Conservation (phyloP, 1,140 invertebrate genomes). For the Atta colombica region DNA sequence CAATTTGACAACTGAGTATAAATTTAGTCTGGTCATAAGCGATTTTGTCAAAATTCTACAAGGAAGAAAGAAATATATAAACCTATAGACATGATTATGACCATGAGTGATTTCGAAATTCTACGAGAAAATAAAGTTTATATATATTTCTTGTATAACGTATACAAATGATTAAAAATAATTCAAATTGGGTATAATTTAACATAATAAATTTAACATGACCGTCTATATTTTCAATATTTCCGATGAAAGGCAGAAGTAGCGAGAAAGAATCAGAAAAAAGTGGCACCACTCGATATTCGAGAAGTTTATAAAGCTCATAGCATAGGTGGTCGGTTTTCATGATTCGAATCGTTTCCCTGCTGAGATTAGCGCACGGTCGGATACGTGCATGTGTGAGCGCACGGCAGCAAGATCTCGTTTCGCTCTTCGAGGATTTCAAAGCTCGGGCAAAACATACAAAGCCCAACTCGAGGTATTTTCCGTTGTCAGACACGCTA, state of each 20-base stretch:
- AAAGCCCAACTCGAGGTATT: conserved; percentile 1
- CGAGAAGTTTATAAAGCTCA: conserved; percentile 40
- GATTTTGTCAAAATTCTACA: too few relatives aligned
- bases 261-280: neutral
- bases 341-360: conserved; percentile 57
- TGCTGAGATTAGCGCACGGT: conserved; percentile 49
- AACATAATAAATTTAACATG: neutral
- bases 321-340: conserved; percentile 35
- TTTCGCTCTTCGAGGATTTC: conserved; percentile 48
- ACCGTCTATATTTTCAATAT: neutral
- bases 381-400: conserved; percentile 18
- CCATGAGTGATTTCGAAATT: too few relatives aligned
- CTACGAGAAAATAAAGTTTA: too few relatives aligned
- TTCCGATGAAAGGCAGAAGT: neutral
- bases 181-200: neutral
- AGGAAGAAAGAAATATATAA: too few relatives aligned
- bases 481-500: conserved; percentile 18
- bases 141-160: too few relatives aligned
- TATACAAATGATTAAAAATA: too few relatives aligned
- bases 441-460: conserved; percentile 40
- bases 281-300: conserved; percentile 12
- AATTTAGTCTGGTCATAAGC: too few relatives aligned
- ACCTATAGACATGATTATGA: too few relatives aligned
- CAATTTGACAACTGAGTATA: too few relatives aligned
- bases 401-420: conserved; percentile 29